phyloP scores from a whole-genome alignment of 2,797 vertebrate species.

The Clamator glandarius region DNA sequence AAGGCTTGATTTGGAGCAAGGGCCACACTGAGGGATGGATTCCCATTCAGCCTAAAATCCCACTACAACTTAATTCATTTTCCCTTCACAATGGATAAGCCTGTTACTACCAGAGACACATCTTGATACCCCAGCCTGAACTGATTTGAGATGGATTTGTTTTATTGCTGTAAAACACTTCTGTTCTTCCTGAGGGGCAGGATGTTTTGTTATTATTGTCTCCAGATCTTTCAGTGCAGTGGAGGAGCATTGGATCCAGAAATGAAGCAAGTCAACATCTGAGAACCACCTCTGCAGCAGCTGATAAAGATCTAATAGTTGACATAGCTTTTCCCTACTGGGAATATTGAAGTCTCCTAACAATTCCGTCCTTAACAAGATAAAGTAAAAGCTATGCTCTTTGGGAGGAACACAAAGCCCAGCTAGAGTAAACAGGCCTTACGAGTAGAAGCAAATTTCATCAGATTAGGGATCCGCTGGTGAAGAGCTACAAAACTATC shows the following conservation, averaged over 20 bases:
- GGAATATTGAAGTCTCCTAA: neutral
- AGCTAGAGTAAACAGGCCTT: neutral
- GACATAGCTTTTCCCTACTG: neutral
- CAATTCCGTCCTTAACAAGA: neutral
- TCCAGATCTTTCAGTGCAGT: neutral
- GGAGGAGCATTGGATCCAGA: neutral
- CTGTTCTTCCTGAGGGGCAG: neutral
- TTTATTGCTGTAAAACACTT: neutral
- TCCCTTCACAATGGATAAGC: neutral
- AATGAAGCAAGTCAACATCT: neutral
- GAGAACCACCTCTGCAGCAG: neutral
- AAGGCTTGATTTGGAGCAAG: slow-evolving; percentile 12
- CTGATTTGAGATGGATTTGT: neutral
- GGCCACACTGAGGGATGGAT: neutral
- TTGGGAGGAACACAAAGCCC: neutral
- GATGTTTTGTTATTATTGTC: neutral
- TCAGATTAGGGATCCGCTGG: neutral
- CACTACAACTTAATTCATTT: neutral
- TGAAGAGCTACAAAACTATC: neutral
- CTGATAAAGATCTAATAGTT: neutral
- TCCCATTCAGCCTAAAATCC: slow-evolving; percentile 8
- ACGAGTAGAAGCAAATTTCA: neutral
- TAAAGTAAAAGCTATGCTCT: neutral
- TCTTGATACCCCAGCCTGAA: neutral
- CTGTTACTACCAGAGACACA: neutral